Evolutionary conservation across 2,113 vertebrate species (phyloP).

Genomic region (Seriola quinqueradiata): DNA sequence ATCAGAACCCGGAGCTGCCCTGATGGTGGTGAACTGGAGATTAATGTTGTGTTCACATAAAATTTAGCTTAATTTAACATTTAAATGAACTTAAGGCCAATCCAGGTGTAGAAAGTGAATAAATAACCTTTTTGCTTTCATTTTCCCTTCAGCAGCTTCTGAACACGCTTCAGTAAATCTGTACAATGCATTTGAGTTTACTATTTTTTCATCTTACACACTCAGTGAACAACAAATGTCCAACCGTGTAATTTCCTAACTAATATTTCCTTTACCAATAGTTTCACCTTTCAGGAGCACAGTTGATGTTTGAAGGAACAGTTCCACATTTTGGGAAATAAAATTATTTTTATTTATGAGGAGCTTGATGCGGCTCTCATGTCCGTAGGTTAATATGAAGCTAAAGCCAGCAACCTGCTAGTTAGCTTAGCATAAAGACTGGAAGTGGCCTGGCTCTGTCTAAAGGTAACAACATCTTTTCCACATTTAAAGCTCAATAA

Average conservation of each 20-base stretch:
- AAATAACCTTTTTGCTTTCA: neutral
- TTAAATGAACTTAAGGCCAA: slow-evolving; percentile 19
- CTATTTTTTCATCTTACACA: neutral
- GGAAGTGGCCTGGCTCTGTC: neutral
- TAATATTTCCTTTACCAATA: neutral
- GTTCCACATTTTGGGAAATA: neutral
- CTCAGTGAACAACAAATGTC: neutral
- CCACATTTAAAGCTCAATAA: neutral
- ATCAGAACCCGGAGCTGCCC: slow-evolving; percentile 25
- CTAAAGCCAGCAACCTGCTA: neutral
- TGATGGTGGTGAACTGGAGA: slow-evolving; percentile 3
- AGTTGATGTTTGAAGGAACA: neutral
- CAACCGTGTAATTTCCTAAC: neutral
- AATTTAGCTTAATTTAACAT: slow-evolving; percentile 23
- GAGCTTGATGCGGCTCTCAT: neutral
- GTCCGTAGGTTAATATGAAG: neutral
- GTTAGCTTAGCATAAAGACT: neutral
- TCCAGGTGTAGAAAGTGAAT: neutral
- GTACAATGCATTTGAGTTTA: neutral
- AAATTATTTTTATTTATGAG: neutral
- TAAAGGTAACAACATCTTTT: neutral
- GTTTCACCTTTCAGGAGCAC: neutral
- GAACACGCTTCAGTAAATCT: neutral
- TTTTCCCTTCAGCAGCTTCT: slow-evolving; percentile 2
- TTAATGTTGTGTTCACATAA: slow-evolving; percentile 10